Evolutionary conservation across 2,888 invertebrate genomes (phyloP).

Genomic region (Yponomeuta plumbellus): DNA sequence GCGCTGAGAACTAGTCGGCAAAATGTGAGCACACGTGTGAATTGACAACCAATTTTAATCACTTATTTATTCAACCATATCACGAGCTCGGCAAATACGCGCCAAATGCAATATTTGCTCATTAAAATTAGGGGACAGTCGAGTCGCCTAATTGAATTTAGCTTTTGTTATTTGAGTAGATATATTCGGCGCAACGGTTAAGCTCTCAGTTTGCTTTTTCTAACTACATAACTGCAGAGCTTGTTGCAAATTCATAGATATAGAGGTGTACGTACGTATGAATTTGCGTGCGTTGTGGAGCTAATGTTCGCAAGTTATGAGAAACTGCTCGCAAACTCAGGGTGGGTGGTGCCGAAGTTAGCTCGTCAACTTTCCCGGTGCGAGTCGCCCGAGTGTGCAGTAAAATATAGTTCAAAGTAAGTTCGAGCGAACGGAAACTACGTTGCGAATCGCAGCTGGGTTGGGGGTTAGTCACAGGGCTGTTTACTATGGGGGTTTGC

Average conservation of each 20-base stretch:
- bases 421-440: constrained; percentile 34
- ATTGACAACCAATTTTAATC: not conserved
- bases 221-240: not conserved
- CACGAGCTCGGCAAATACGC: not conserved
- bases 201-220: too few species aligned
- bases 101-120: not conserved
- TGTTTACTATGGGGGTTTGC: not conserved
- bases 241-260: not conserved
- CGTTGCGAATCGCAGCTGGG: constrained; percentile 30
- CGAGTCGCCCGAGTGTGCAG: constrained; percentile 46
- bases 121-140: not conserved
- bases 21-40: not conserved
- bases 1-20: not conserved
- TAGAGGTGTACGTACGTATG: constrained; percentile 34
- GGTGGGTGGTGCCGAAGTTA: constrained; percentile 23
- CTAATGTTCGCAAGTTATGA: constrained; percentile 32
- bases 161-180: not conserved
- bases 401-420: constrained; percentile 62
- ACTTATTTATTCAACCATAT: not conserved
- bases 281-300: constrained; percentile 9
- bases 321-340: constrained; percentile 36
- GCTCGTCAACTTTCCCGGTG: constrained; percentile 45
- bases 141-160: not conserved
- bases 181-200: not conserved
- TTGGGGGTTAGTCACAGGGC: not conserved